phyloP scores from a whole-genome alignment of 2,797 vertebrate genomes.

The Loris lydekkerianus region DNA sequence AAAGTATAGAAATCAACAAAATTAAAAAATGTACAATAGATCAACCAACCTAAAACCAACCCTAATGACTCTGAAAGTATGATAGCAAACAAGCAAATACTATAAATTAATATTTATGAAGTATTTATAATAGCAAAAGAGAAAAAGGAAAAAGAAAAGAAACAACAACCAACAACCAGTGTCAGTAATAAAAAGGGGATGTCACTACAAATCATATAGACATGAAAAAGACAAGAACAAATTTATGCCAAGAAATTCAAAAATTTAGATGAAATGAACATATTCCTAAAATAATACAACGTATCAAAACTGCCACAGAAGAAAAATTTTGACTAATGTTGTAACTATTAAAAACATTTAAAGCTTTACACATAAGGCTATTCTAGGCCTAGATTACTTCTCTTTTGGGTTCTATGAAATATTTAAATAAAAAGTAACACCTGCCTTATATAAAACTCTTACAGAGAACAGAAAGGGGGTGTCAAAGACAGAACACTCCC shows the following conservation, averaged over 20 bases:
- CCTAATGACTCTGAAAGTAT: not conserved
- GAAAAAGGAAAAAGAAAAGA: not conserved
- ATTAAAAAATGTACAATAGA: not conserved
- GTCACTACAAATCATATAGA: not conserved
- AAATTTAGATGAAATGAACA: slow-evolving; percentile 8
- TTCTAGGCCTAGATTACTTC: not conserved
- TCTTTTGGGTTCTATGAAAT: not conserved
- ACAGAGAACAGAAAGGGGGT: not conserved
- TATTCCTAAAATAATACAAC: not conserved
- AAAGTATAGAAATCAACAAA: not conserved
- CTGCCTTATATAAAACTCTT: not conserved
- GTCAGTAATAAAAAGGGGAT: not conserved
- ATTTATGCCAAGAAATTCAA: not conserved
- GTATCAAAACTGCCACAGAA: not conserved
- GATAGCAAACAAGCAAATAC: not conserved
- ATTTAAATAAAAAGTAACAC: not conserved
- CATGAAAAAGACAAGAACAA: not conserved
- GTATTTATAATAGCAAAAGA: not conserved
- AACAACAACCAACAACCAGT: not conserved
- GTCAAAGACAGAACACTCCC: not conserved
- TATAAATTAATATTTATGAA: no score
- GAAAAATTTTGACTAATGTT: not conserved
- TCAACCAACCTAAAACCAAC: not conserved
- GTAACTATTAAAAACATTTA: not conserved
- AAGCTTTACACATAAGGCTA: not conserved